Evolutionary conservation across 1,140 invertebrate species (phyloP), one percentile per base, ranked within the genome.

Genomic region (Aplysia californica): DNA sequence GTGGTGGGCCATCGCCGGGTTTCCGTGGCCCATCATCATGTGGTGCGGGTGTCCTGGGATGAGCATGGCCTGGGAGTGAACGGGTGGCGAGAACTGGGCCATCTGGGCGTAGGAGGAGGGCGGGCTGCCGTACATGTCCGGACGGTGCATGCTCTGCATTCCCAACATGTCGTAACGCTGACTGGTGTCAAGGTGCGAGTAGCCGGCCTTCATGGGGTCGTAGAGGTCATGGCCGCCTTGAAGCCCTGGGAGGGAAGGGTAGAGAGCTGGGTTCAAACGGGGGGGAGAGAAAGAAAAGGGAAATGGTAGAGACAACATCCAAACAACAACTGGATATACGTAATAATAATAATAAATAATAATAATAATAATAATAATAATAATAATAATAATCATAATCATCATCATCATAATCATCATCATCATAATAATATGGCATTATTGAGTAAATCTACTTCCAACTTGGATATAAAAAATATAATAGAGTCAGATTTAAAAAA

Each of bases 61-160:
- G 41, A 91, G 86, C 90, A 91, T 91, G 67, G 90, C 88, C 81
- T 91, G 91, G 65, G 90, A 90, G 81, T 91, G 90, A 29, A 90
- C 89, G n/a, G 90, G 91, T 31, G 89, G 87, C 61, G 90, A 86
- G 58, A 91, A 86, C 82, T 91, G 90, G 59, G 90, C 88, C 89
- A 91, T 90, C 79, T 90, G 88, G 33, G 87, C 84, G 82, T 91
- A 91, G 58, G 85, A 86, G 59, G 82, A 84, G 76, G 85, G 89
- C 70, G 88, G 89, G 69, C 80, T 83, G 33, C 83, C 88, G 78
- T 90, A 90, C 88, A 88, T 86, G 77, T 90, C 90, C 15, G 77
- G 70, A 41, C 87, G 83, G 59, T 89, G 85, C 85, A 90, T 86
- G 39, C 86, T 87, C 72, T 89, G 88, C 81, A 90, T 86, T 35